Evolutionary conservation across 2,888 invertebrate genomes (phyloP).

Genomic region (Chirona hameri): DNA sequence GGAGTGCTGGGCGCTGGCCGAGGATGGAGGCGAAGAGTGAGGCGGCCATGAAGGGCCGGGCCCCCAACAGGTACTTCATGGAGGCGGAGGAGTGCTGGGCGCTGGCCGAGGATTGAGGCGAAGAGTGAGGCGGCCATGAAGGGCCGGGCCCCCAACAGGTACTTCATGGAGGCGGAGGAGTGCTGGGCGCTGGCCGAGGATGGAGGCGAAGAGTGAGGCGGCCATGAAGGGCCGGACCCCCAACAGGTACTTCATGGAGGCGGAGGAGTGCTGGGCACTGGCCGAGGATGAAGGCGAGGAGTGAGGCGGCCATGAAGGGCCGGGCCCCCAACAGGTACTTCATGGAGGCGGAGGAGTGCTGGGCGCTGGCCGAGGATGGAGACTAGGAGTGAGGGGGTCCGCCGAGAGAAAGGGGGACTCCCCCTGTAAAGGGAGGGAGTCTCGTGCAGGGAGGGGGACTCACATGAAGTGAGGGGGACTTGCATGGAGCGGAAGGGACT

Average conservation of each 20-base stretch:
- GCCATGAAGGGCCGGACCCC: constrained; percentile 55
- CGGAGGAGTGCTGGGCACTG: constrained; percentile 50
- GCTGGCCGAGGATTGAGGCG: constrained; percentile 36
- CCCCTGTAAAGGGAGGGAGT: no score
- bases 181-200: constrained; percentile 44
- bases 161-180: constrained; percentile 52
- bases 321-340: constrained; percentile 54
- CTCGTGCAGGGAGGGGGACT: no score
- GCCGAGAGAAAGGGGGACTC: no score
- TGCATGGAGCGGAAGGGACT: no score
- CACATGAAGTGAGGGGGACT: no score
- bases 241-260: constrained; percentile 51
- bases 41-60: constrained; percentile 51
- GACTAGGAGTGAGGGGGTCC: background rate
- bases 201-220: background rate
- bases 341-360: constrained; percentile 51
- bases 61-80: constrained; percentile 53
- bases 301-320: constrained; percentile 49
- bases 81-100: constrained; percentile 51
- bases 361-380: constrained; percentile 41
- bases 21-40: constrained; percentile 29
- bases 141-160: constrained; percentile 54
- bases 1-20: constrained; percentile 47
- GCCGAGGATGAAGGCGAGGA: constrained; percentile 34
- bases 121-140: constrained; percentile 46